A percentile compares a stretch with the other conserved stretches of the same genome.
These are phyloP conservation scores for Austrolebias charrua DNA, from an alignment of 2,797 vertebrate genomes.

Conservation along the genomic window DNA sequence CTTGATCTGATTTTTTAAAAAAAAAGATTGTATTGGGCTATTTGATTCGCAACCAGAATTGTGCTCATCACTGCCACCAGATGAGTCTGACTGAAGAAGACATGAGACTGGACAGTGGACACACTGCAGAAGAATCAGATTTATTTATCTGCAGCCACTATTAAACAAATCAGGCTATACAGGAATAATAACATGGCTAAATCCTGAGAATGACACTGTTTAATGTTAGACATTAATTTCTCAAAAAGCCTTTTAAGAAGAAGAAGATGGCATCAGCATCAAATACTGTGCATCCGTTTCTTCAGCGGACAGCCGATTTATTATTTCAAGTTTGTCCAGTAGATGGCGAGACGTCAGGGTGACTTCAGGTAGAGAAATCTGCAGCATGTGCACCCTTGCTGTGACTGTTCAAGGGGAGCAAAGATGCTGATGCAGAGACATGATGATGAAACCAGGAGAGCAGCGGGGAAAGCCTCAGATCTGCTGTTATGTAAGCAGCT, in stretches of 20 bases:
- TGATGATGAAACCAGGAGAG: neutral
- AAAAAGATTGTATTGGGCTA: neutral
- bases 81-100: conserved; percentile 27
- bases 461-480: neutral
- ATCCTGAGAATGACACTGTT: neutral
- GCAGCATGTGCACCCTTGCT: conserved; percentile 11
- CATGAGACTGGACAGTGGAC: neutral
- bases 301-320: neutral
- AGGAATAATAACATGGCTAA: neutral
- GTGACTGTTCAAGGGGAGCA: conserved; percentile 1
- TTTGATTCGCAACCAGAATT: conserved; percentile 16
- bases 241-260: conserved; percentile 21
- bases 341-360: conserved; percentile 65
- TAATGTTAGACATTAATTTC: conserved; percentile 6
- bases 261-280: conserved; percentile 25
- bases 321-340: conserved; percentile 53
- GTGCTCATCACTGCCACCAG: conserved; percentile 32
- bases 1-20: neutral
- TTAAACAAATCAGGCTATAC: neutral
- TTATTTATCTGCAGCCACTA: neutral
- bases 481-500: conserved; percentile 10
- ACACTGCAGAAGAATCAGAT: neutral
- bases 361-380: conserved; percentile 23
- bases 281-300: conserved; percentile 12
- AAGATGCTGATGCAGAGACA: conserved; percentile 47